These are phyloP conservation scores for Pheosia gnoma DNA, from an alignment of 2,888 invertebrate genomes.

Conservation along the genomic window DNA sequence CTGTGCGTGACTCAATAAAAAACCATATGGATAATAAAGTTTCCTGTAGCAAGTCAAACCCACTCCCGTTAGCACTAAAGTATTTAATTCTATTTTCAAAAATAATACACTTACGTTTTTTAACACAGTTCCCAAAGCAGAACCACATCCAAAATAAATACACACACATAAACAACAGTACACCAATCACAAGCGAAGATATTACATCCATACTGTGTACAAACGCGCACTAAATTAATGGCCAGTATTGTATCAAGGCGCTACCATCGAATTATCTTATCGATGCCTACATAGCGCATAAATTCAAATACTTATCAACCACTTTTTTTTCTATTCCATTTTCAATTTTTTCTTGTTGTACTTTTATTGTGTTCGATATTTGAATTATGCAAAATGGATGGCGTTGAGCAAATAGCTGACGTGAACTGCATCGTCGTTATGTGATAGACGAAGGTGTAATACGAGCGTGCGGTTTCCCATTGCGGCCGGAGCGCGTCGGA, in stretches of 20 bases:
- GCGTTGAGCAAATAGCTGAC: conserved; percentile 6
- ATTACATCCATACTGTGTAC: conserved; percentile 56
- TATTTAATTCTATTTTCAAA: background rate
- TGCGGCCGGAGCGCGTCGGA: conserved; percentile 26
- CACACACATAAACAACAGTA: conserved; percentile 63
- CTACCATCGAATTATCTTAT: conserved; percentile 20
- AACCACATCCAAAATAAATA: conserved; percentile 76
- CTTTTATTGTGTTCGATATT: background rate
- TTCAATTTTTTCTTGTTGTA: background rate
- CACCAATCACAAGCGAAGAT: conserved; percentile 43
- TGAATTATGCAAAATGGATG: background rate
- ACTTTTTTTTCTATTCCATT: background rate
- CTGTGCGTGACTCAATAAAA: no score
- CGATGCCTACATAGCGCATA: background rate
- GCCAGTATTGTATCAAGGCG: background rate
- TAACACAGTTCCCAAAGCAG: conserved; percentile 65
- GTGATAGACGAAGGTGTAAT: conserved; percentile 3
- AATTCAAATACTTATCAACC: background rate
- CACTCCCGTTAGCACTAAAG: no score
- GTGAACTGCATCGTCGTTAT: conserved; percentile 20
- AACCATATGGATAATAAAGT: no score
- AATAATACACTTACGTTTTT: conserved; percentile 57
- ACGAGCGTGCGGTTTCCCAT: conserved; percentile 27
- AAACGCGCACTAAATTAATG: background rate
- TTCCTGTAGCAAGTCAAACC: no score